These are phyloP conservation scores for Dysdera silvatica DNA, from an alignment of 1,140 invertebrate species.

Conservation along the genomic window DNA sequence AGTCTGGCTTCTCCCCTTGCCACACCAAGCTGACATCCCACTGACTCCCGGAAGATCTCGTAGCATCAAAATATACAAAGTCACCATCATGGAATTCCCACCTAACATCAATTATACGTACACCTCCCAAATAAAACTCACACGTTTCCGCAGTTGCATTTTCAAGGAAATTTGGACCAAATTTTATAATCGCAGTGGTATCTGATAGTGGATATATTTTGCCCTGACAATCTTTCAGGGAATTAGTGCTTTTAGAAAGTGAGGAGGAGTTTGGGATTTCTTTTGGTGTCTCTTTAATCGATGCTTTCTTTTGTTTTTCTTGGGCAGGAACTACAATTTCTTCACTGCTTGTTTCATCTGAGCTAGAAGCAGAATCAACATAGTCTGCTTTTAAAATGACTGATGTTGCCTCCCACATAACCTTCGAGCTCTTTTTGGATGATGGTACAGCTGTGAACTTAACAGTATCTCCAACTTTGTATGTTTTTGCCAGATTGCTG, in stretches of 20 bases:
- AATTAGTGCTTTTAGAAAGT: background rate
- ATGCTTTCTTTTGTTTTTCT: background rate
- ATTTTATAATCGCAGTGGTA: constrained; percentile 13
- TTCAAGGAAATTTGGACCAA: constrained; percentile 2
- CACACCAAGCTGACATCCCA: constrained; percentile 16
- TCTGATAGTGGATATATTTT: constrained; percentile 8
- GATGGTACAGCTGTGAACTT: constrained; percentile 6
- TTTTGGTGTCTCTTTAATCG: background rate
- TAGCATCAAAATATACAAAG: constrained; percentile 3
- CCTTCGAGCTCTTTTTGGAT: background rate
- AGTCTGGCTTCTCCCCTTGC: constrained; percentile 13
- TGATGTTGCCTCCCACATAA: constrained; percentile 11
- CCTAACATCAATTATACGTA: constrained; percentile 2
- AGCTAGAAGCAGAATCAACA: background rate
- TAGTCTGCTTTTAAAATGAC: constrained; percentile 10
- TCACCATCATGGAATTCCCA: constrained; percentile 24
- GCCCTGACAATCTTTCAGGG: too few relatives aligned
- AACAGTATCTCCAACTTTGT: constrained; percentile 2
- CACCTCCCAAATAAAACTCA: constrained; percentile 2
- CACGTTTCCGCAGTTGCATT: constrained; percentile 15
- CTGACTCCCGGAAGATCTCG: background rate
- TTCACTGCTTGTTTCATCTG: background rate
- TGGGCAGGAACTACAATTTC: background rate
- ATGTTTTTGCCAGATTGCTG: constrained; percentile 10
- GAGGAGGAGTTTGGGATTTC: background rate